Base-by-base conservation (phyloP, 2,888 invertebrate genomes). In the Drosophila diplacantha region DNA sequence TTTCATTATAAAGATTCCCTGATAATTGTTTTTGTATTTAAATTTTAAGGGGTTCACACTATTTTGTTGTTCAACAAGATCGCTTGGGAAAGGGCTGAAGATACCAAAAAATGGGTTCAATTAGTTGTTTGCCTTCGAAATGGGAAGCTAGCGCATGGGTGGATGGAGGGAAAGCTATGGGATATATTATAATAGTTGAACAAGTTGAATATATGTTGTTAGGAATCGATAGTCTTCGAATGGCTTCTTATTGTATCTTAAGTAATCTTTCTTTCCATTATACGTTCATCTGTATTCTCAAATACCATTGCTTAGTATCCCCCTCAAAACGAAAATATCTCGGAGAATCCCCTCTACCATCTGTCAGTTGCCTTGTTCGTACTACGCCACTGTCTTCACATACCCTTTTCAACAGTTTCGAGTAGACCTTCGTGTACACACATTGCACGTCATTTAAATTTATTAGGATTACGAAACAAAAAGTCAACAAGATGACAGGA, bases 381-480 rank as follows among this genome's bases (percentile, higher is more conserved):
- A 12, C 41, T 50, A 55, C 65, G 43, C 63, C 58, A n/a, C 53
- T 67, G 63, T 67, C 52, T 39, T 26, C 0, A 12, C 12, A 20
- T 56, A 69, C 66, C 70, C 69, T 69, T 74, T 62, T 63, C 58
- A 65, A 34, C 24, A 32, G 44, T 29, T 34, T 29, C 7, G 8
- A 22, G 32, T 32, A 59, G 35, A 57, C 64, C 74, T 56, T 54
- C 63, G 67, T 57, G 46, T 41, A 53, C 58, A 41, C 49, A 41
- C 49, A 62, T 47, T 59, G 58, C 41, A 47, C 44, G 57, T 80
- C 74, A 85, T 87, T 88, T 86, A 81, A 87, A 86, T 86, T 85
- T 87, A 88, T 88, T 87, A 86, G 78, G 87, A 87, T 87, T 86
- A 87, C 81, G 82, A 76, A 82, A 79, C 79, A 83, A 87, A 86